Percentiles rank a stretch among this genome's conserved stretches.
phyloP scores from a whole-genome alignment of 2,797 vertebrate genomes.

The Spondyliosoma cantharus region DNA sequence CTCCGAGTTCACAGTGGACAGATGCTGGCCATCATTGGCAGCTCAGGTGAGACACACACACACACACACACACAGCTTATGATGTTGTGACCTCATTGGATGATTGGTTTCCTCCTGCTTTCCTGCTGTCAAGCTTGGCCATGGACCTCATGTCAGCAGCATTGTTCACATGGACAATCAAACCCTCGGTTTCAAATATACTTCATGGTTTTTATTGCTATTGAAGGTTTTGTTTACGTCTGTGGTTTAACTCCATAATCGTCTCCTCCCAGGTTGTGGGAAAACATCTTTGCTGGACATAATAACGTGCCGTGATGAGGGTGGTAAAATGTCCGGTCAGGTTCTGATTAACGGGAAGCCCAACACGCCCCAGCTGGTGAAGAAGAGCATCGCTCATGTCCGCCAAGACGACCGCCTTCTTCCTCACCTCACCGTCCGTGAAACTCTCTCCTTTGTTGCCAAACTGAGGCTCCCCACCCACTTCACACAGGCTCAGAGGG shows the following conservation, averaged over 20 bases:
- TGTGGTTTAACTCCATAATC: neutral
- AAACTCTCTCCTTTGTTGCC: constrained; percentile 92
- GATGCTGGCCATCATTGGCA: constrained; percentile 97
- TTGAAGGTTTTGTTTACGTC: too few species aligned
- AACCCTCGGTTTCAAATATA: neutral
- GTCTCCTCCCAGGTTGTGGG: constrained; percentile 86
- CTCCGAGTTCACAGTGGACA: constrained; percentile 92
- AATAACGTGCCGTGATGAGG: constrained; percentile 91
- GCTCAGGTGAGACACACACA: constrained; percentile 86
- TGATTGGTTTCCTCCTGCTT: neutral
- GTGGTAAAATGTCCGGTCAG: constrained; percentile 88
- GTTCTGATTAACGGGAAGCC: constrained; percentile 89
- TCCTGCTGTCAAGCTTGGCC: neutral
- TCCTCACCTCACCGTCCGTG: constrained; percentile 93
- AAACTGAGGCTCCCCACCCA: constrained; percentile 91
- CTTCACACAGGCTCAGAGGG: constrained; percentile 90
- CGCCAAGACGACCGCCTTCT: constrained; percentile 94
- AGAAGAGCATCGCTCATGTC: constrained; percentile 92
- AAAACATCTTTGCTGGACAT: constrained; percentile 94
- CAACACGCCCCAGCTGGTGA: constrained; percentile 89
- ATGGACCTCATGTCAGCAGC: neutral
- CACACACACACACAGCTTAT: neutral
- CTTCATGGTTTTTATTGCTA: neutral
- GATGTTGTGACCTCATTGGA: neutral
- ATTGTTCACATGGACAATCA: neutral